Base-by-base conservation (phyloP, 53 echinoderm and acorn worm genomes). In the Temnopleurus reevesii region DNA sequence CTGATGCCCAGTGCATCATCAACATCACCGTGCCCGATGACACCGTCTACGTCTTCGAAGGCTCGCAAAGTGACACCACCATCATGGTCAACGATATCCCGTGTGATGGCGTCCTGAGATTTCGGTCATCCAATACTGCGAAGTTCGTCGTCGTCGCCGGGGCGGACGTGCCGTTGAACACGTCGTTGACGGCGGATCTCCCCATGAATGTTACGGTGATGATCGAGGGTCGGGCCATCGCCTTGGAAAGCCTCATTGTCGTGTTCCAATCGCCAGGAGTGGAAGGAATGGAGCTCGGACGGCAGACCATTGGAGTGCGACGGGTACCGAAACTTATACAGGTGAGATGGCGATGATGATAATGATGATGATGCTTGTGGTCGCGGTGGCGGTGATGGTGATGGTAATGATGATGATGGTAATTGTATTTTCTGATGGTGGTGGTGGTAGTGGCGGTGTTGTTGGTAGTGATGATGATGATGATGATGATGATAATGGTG, bases 271-370 rank as follows among this genome's bases (percentile, higher is more conserved):
- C 71, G 23, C 58, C 77, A 4, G 92, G 77, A 13, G 9, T 28
- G 27, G 77, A 35, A 19, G 28, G 18, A 34, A 18, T 86, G 18
- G 54, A 46, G 43, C 44, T 81, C 2, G 94, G 89, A 9, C 57
- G 55, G 76, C 91, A 91, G 21, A 55, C 77, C 12, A 66, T 94
- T 28, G 89, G 86, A 28, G 91, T 92, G 12, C 77, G 82, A 53
- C 90, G 92, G 58, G 65, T 81, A 26, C 92, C 89, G 17, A 59
- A 49, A 30, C 29, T 91, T 24, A 28, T 95, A 12, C 90, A 84
- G 71, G 71, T 71, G 41, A 19, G 71, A n/a, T n/a, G n/a, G n/a
- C n/a, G n/a, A n/a, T n/a, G n/a, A n/a, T n/a, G n/a, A n/a, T n/a
- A n/a, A n/a, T n/a, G n/a, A n/a, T n/a, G n/a, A n/a, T n/a, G n/a